Evolutionary conservation across 2,888 invertebrate genomes (phyloP), one percentile per base, ranked within the genome.

Genomic region (Rhamphomyia laevipes): DNA sequence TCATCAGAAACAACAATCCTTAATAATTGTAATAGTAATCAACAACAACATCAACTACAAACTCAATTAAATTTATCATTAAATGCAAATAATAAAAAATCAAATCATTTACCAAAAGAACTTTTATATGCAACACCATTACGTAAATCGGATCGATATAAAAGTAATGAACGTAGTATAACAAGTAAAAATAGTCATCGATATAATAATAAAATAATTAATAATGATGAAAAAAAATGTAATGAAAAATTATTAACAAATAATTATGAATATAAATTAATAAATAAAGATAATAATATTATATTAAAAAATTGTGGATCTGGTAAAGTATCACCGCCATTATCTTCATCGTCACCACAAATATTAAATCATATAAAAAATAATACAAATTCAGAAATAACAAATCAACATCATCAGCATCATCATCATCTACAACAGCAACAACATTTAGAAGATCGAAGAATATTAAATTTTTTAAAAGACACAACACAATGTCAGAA

Each of bases 401-500:
- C 35, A n/a, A 35, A 35, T 35, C 13, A 35, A 13, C n/a, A 35
- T n/a, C n/a, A 35, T 13, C 33, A 33, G 4, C 23, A 27, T 46
- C 23, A 27, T 27, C n/a, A n/a, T n/a, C 13, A 13, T 13, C n/a
- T 4, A 7, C 13, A 35, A n/a, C n/a, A 35, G 13, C n/a, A 35
- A 35, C 35, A 35, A 35, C 23, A 27, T 46, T 53, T 71, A 13
- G 71, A 71, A 45, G 72, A 71, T 56, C 61, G 68, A 11, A 62
- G 72, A 9, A 71, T 71, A 46, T 61, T 70, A 33, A 71, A 68
- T 57, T 71, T 71, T 37, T 61, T 71, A 10, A 71, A 71, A 52
- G 71, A 71, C 52, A 70, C 72, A 4, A 68, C 69, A 9, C 71
- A 71, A 55, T 52, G 67, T 50, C 70, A 69, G 40, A 71, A 71